Conservation (phyloP, 2,797 vertebrate species). For the Balearica regulorum region DNA sequence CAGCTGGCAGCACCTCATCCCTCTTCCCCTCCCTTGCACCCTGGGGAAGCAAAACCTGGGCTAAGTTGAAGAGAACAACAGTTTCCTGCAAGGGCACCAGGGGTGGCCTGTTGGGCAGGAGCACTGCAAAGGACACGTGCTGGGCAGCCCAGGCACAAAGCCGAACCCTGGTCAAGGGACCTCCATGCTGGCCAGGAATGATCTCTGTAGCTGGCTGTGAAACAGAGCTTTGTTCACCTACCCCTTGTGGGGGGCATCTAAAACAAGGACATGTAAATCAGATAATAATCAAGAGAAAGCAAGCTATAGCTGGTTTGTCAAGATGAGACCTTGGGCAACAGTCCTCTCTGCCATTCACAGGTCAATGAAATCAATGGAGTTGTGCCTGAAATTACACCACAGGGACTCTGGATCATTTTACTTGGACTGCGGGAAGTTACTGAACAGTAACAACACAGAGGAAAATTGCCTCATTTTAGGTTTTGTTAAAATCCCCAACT, state of each 20-base stretch:
- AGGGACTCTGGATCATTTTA: not conserved
- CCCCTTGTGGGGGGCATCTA: not conserved
- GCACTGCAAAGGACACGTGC: fast-evolving
- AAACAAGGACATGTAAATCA: not conserved
- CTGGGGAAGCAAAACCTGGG: not conserved
- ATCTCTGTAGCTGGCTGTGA: not conserved
- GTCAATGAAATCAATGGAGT: conserved; percentile 30
- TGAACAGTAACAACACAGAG: not conserved
- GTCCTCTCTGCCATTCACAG: conserved; percentile 34
- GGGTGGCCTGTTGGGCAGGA: not conserved
- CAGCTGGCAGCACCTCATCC: not conserved
- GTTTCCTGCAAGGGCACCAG: not conserved
- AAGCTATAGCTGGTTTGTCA: conserved; percentile 14
- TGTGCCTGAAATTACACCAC: conserved; percentile 15
- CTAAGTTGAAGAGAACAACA: not conserved
- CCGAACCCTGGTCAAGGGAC: fast-evolving
- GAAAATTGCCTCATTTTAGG: not conserved
- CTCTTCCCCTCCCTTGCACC: not conserved
- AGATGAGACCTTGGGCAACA: not conserved
- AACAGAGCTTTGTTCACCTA: not conserved
- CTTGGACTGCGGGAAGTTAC: not conserved
- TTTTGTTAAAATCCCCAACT: not conserved
- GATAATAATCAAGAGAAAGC: not conserved
- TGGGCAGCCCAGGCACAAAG: not conserved
- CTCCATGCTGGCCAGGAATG: not conserved